Percentiles rank a stretch among this genome's conserved stretches.
Conservation (phyloP, 1,140 invertebrate species). For the Papilio glaucus region DNA sequence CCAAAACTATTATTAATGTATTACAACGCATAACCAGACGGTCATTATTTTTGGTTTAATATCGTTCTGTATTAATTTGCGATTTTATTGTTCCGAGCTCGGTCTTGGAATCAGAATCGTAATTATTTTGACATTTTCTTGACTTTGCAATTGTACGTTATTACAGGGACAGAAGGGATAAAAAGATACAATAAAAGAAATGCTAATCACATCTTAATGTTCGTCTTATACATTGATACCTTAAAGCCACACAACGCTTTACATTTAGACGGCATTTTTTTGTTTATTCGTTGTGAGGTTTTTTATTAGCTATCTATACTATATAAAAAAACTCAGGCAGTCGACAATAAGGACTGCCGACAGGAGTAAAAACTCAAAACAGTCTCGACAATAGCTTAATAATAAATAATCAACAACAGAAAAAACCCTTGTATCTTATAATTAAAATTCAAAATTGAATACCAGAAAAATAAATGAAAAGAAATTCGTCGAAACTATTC, state of each 20-base stretch:
- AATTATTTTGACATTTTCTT: slow-evolving; percentile 61
- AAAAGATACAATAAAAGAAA: slow-evolving; percentile 11
- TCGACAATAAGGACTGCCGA: no score
- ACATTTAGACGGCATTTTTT: background rate
- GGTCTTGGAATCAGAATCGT: slow-evolving; percentile 26
- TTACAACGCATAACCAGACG: slow-evolving; percentile 62
- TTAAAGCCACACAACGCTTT: background rate
- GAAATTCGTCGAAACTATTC: no score
- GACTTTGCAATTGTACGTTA: slow-evolving; percentile 22
- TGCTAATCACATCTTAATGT: background rate
- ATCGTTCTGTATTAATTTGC: slow-evolving; percentile 45
- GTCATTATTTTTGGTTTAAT: slow-evolving; percentile 68
- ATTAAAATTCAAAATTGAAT: no score
- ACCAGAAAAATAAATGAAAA: no score
- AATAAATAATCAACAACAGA: no score
- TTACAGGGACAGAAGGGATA: background rate
- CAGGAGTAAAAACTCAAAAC: no score
- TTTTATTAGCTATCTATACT: no score
- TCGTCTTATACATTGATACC: background rate
- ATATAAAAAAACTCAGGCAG: no score
- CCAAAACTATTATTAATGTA: slow-evolving; percentile 79
- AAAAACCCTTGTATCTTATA: no score
- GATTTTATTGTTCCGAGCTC: slow-evolving; percentile 48
- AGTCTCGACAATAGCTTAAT: no score
- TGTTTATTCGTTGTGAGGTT: background rate